Percentiles rank a stretch among this genome's conserved stretches.
Conservation (phyloP, 2,113 vertebrate species). For the Phaethon lepturus region DNA sequence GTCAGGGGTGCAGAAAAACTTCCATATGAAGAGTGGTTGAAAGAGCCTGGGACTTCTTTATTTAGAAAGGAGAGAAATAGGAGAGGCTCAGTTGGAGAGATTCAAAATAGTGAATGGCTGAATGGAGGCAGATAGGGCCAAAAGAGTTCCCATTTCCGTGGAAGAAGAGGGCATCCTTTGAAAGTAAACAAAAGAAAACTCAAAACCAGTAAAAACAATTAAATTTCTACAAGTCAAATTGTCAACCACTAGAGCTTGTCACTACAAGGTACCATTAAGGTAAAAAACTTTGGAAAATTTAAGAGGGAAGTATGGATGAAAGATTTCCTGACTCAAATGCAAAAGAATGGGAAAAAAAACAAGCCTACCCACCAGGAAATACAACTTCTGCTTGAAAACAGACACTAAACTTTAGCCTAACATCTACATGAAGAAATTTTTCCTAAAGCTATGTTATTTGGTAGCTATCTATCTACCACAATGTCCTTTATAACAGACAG, state of each 20-base stretch:
- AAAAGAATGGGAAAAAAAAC: background rate
- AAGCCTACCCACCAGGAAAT: background rate
- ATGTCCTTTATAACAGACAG: background rate
- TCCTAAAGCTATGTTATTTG: background rate
- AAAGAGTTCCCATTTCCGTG: background rate
- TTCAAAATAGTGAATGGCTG: background rate
- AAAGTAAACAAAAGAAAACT: background rate
- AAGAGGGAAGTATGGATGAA: background rate
- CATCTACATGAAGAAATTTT: background rate
- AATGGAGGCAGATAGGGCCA: background rate
- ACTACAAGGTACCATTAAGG: background rate
- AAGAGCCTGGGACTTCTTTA: background rate
- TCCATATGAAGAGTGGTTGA: background rate
- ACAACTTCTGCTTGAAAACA: background rate
- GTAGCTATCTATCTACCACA: background rate
- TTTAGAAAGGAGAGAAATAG: background rate
- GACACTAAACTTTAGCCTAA: background rate
- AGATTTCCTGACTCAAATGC: background rate
- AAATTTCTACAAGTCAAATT: background rate
- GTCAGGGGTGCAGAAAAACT: background rate
- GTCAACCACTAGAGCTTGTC: background rate
- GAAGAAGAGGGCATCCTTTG: background rate
- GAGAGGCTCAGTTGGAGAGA: background rate
- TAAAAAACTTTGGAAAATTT: background rate
- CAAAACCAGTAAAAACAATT: background rate